Percentiles rank a stretch among this genome's conserved stretches.
phyloP scores from a whole-genome alignment of 2,888 invertebrate species.

The Galeopsomyia nigrocyanea region DNA sequence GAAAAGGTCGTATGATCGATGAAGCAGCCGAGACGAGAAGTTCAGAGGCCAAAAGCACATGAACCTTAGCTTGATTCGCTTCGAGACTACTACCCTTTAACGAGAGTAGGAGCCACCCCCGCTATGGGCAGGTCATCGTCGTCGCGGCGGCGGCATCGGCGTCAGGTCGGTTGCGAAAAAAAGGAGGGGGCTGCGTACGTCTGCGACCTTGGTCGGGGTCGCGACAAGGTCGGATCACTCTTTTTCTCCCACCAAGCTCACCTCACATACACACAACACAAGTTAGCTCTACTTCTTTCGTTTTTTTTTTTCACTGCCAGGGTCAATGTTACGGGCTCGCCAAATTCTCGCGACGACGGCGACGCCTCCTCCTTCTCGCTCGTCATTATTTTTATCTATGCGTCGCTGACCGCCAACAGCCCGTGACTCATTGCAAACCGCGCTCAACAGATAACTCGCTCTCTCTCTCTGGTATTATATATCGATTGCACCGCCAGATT shows the following conservation, averaged over 20 bases:
- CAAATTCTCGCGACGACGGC: slow-evolving; percentile 22
- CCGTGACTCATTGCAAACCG: background rate
- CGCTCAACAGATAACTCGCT: background rate
- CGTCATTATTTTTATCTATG: slow-evolving; percentile 41
- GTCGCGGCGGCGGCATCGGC: no score
- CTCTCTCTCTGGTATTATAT: slow-evolving; percentile 7
- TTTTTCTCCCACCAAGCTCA: slow-evolving; percentile 14
- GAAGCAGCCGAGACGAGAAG: no score
- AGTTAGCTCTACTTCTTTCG: no score
- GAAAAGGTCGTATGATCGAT: no score
- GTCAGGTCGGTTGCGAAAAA: slow-evolving; percentile 32
- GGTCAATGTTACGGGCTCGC: slow-evolving; percentile 63
- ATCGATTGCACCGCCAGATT: slow-evolving; percentile 7
- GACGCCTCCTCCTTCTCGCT: slow-evolving; percentile 1
- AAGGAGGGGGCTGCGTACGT: slow-evolving; percentile 57
- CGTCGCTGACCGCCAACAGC: background rate
- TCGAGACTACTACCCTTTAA: no score
- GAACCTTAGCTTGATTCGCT: no score
- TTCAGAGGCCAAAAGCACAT: no score
- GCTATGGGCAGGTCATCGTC: no score
- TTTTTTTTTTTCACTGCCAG: slow-evolving; percentile 59
- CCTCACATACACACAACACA: no score
- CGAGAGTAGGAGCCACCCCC: no score
- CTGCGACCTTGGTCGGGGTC: slow-evolving; percentile 62
- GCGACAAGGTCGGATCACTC: slow-evolving; percentile 58